These are phyloP conservation scores for Ailurus styani DNA, from an alignment of 2,113 vertebrate genomes.

Conservation along the genomic window DNA sequence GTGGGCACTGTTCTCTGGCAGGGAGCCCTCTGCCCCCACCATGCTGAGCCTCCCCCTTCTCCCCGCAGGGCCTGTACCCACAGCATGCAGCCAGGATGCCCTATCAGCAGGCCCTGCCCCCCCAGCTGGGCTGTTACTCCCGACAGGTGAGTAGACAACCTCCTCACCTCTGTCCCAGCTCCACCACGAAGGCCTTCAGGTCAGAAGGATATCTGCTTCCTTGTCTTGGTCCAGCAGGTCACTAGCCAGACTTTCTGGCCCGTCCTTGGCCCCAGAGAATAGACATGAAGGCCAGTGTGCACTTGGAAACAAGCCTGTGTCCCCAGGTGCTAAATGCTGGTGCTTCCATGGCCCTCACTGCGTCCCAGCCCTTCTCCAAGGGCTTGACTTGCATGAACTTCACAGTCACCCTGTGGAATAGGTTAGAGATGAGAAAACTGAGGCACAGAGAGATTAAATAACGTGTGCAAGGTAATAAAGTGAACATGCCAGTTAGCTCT, in stretches of 20 bases:
- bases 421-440: not conserved
- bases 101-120: constrained; percentile 64
- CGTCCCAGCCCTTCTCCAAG: not conserved
- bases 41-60: not conserved
- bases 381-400: not conserved
- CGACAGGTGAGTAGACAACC: constrained; percentile 66
- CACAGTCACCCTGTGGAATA: not conserved
- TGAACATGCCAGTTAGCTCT: not conserved
- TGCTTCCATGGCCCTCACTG: not conserved
- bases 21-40: fast-evolving
- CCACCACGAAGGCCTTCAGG: not conserved
- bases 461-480: not conserved
- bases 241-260: not conserved
- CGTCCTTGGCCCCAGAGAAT: not conserved
- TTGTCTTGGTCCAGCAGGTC: not conserved
- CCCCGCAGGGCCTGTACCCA: constrained; percentile 64
- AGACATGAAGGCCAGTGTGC: not conserved
- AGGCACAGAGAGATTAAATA: not conserved
- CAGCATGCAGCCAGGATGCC: constrained; percentile 65
- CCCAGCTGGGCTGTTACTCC: constrained; percentile 71
- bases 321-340: fast-evolving
- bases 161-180: not conserved
- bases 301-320: not conserved
- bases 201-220: not conserved
- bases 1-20: not conserved